Percentiles rank a stretch among this genome's conserved stretches.
phyloP scores from a whole-genome alignment of 2,888 invertebrate genomes.

The Aporophyla lueneburgensis region DNA sequence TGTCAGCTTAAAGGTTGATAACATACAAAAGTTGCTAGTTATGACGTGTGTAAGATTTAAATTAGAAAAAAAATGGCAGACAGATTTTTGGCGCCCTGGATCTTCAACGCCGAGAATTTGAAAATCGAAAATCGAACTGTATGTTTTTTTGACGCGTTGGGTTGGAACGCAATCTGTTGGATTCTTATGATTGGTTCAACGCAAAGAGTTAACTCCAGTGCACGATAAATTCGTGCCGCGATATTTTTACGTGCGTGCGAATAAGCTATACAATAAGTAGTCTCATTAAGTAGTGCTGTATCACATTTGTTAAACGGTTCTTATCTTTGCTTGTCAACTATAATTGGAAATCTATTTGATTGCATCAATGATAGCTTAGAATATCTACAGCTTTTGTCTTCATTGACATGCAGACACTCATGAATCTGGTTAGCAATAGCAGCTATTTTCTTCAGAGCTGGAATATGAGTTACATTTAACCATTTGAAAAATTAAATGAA shows the following conservation, averaged over 20 bases:
- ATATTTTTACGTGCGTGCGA: background rate
- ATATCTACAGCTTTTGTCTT: background rate
- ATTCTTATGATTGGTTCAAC: too few relatives aligned
- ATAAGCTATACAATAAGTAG: background rate
- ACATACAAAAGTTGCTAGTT: background rate
- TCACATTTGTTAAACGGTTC: background rate
- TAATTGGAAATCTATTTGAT: background rate
- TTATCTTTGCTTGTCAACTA: background rate
- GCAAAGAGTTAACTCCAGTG: too few relatives aligned
- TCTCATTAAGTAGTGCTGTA: background rate
- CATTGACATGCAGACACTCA: background rate
- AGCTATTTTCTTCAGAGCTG: background rate
- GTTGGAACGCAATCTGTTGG: too few relatives aligned
- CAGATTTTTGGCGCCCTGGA: too few relatives aligned
- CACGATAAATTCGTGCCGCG: too few relatives aligned
- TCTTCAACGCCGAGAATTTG: too few relatives aligned
- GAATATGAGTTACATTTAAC: background rate
- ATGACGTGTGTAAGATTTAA: background rate
- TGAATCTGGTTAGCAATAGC: background rate
- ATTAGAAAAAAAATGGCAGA: background rate
- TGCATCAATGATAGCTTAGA: background rate
- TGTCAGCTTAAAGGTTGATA: slow-evolving; percentile 6
- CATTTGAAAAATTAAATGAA: background rate
- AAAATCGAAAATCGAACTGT: too few relatives aligned
- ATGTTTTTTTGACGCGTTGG: too few relatives aligned